phyloP scores from a whole-genome alignment of 2,113 vertebrate species.

The Arizona elegans region DNA sequence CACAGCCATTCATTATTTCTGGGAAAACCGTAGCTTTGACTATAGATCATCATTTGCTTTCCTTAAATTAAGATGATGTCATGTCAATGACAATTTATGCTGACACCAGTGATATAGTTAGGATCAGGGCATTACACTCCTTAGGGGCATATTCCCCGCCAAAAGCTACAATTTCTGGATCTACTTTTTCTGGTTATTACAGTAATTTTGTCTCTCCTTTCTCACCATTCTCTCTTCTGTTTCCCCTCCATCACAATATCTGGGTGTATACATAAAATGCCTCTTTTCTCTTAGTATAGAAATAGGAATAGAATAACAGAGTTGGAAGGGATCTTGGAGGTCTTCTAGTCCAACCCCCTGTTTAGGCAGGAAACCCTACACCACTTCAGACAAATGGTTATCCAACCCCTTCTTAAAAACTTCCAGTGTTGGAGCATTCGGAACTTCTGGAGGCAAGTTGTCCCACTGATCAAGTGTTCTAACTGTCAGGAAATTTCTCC shows the following conservation, averaged over 20 bases:
- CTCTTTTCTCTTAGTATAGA: not conserved
- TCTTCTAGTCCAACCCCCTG: too few relatives aligned
- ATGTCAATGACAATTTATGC: not conserved
- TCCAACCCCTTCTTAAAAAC: too few relatives aligned
- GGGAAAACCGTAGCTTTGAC: not conserved
- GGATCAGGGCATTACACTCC: not conserved
- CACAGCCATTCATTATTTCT: not conserved
- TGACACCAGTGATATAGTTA: not conserved
- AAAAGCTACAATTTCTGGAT: not conserved
- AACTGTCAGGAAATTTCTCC: too few relatives aligned
- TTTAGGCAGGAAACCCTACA: too few relatives aligned
- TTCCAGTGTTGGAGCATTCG: too few relatives aligned
- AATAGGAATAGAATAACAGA: too few relatives aligned
- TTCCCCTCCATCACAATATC: not conserved
- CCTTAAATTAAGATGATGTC: not conserved
- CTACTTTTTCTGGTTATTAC: not conserved
- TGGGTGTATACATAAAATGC: not conserved
- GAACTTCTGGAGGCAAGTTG: too few relatives aligned
- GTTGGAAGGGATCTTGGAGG: too few relatives aligned
- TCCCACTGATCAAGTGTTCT: too few relatives aligned
- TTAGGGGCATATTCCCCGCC: not conserved
- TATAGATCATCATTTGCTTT: not conserved
- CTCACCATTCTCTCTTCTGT: not conserved
- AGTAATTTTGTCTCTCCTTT: not conserved
- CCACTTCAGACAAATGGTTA: too few relatives aligned